Evolutionary conservation across 1,140 invertebrate species (phyloP).

Genomic region (Heliconius hewitsoni): DNA sequence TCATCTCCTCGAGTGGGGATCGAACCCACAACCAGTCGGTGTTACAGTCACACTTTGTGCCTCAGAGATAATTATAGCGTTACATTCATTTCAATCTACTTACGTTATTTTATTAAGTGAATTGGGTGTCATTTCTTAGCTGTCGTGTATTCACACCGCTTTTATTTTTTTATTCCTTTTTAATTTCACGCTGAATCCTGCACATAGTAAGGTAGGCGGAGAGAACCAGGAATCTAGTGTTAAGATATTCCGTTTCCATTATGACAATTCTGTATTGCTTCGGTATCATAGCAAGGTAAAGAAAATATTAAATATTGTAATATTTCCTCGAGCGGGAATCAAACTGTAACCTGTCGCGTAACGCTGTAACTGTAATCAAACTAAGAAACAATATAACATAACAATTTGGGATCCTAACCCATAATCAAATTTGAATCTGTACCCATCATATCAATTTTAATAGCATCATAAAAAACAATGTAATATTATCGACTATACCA

Average conservation of each 20-base stretch:
- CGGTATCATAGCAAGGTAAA: too few species aligned
- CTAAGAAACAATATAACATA: neutral
- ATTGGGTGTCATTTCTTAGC: neutral
- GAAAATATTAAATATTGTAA: too few species aligned
- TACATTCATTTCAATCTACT: neutral
- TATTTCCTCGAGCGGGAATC: too few species aligned
- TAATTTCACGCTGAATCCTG: neutral
- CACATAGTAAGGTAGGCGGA: neutral
- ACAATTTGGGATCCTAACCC: neutral
- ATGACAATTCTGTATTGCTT: too few species aligned
- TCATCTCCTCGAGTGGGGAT: too few species aligned
- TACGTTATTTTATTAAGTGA: neutral
- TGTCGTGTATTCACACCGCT: too few species aligned
- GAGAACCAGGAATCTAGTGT: neutral
- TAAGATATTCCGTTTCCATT: neutral
- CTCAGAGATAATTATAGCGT: neutral
- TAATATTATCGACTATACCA: slow-evolving; percentile 1
- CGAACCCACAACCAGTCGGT: too few species aligned
- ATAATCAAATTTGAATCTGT: neutral
- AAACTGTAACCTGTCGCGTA: too few species aligned
- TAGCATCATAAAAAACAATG: neutral
- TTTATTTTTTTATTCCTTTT: neutral
- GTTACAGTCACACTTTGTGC: too few species aligned
- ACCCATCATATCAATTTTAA: neutral
- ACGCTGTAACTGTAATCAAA: neutral